Base-by-base conservation (phyloP, 30 jellyfish, hydroid and myxozoan species). In the Morbakka virulenta region DNA sequence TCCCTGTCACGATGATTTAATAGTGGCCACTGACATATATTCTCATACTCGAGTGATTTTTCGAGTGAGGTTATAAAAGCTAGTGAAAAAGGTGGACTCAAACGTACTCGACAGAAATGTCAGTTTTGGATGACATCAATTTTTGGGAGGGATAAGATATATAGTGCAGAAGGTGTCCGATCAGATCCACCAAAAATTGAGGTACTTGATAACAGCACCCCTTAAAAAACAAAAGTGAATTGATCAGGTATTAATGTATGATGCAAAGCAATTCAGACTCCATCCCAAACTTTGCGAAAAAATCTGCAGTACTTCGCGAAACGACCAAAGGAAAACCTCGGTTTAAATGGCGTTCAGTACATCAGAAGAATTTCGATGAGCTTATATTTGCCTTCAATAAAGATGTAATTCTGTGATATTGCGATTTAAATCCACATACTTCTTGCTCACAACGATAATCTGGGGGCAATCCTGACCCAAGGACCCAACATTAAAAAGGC, bases 131-230 rank as follows among this genome's bases (percentile, higher is more conserved):
- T 12, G 35, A 77, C 51, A 67, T 64, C 50, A 23, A 77, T n/a
- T n/a, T n/a, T n/a, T n/a, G n/a, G n/a, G n/a, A n/a, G n/a, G n/a
- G n/a, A n/a, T n/a, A n/a, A n/a, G n/a, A n/a, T n/a, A n/a, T n/a
- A n/a, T 51, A 25, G 79, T 31, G 28, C 32, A 31, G 88, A 72
- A 52, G 96, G 93, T 23, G 69, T 86, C 28, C n/a, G 28, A 30
- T 88, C 93, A 25, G 87, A 79, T 33, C 93, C 96, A 67, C 67
- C 69, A 22, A 86, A 77, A 64, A 74, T 86, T 2, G 32, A 76
- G 51, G 93, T 88, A 11, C 75, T 77, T 0, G 32, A 52, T 2
- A n/a, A n/a, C n/a, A n/a, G n/a, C n/a, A n/a, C n/a, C n/a, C n/a
- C n/a, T n/a, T n/a, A n/a, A n/a, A 20, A 33, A 1, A 22, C 75